Evolutionary conservation across 2,113 vertebrate species (phyloP), one percentile per base, ranked within the genome.

Genomic region (Tenebrosternarchus preto): DNA sequence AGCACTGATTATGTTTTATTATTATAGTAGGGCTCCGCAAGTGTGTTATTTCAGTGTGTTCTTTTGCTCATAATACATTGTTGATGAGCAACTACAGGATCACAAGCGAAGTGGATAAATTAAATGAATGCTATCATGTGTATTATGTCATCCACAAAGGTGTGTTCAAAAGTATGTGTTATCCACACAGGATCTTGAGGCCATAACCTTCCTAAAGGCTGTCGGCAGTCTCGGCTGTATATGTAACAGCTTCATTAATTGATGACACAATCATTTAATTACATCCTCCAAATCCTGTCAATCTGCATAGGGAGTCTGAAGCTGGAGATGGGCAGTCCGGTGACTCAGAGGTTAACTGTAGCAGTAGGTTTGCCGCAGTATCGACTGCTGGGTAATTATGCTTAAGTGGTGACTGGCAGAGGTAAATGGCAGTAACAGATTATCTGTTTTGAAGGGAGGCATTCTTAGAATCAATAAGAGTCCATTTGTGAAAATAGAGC

Each of bases 391-490:
- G 82, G 86, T 88, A 93, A 92, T 93, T 92, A 94, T 86, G 70
- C 83, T 81, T 89, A 93, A 93, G 87, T 90, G 90, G 82, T 90
- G 84, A 91, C 82, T 89, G 86, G 87, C 84, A 85, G 71, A 76
- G 88, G 75, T 87, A 92, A 88, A 86, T 88, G 89, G 90, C 86
- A 94, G 88, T 90, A 92, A 92, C 80, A 88, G 81, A 90, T 90
- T 91, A 91, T 89, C 90, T 92, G 77, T 85, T 88, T 88, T 85
- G 77, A 88, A 91, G 86, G 92, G 87, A 88, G 85, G 76, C 77
- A 90, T 91, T 93, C 85, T 82, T 83, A 92, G 88, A 94, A 94
- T 95, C 93, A 93, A 93, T 94, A 92, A 68, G 85, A 91, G 89
- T 90, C 88, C 86, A 92, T 93, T 93, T 91, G 85, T 83, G 85